Percentiles rank a stretch among this genome's conserved stretches.
phyloP scores from a whole-genome alignment of 2,888 invertebrate species.

The Crioceris asparagi region DNA sequence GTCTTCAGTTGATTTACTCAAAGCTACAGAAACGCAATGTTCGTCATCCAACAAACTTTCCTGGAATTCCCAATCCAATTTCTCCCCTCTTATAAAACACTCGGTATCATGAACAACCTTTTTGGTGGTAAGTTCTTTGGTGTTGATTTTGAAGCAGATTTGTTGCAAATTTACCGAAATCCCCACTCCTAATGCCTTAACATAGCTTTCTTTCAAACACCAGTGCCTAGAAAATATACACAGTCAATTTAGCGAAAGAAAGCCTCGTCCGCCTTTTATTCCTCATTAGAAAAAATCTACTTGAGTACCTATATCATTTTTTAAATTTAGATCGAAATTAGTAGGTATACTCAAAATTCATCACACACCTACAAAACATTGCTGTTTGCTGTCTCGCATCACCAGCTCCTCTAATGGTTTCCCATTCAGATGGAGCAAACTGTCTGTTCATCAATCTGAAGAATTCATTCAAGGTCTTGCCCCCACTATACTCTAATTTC shows the following conservation, averaged over 20 bases:
- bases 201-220: constrained; percentile 91
- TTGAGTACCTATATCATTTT: too few species aligned
- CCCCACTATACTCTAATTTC: constrained; percentile 67
- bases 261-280: background rate
- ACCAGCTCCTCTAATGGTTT: constrained; percentile 47
- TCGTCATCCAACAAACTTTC: constrained; percentile 66
- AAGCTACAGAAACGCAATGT: constrained; percentile 72
- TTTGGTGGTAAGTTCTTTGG: constrained; percentile 40
- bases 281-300: background rate
- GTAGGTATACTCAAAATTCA: too few species aligned
- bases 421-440: constrained; percentile 76
- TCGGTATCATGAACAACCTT: constrained; percentile 51
- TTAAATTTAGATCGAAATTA: too few species aligned
- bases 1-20: constrained; percentile 29
- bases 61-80: constrained; percentile 66
- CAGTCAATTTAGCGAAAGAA: background rate
- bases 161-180: constrained; percentile 65
- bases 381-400: constrained; percentile 56
- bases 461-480: constrained; percentile 64
- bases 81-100: constrained; percentile 49
- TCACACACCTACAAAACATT: constrained; percentile 54
- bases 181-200: constrained; percentile 83
- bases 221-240: constrained; percentile 50
- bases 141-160: constrained; percentile 62
- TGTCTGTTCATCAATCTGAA: constrained; percentile 81